A percentile compares a stretch with the other conserved stretches of the same genome.
Evolutionary conservation across 2,888 invertebrate genomes (phyloP).

Genomic region (Agrilus cyanescens): DNA sequence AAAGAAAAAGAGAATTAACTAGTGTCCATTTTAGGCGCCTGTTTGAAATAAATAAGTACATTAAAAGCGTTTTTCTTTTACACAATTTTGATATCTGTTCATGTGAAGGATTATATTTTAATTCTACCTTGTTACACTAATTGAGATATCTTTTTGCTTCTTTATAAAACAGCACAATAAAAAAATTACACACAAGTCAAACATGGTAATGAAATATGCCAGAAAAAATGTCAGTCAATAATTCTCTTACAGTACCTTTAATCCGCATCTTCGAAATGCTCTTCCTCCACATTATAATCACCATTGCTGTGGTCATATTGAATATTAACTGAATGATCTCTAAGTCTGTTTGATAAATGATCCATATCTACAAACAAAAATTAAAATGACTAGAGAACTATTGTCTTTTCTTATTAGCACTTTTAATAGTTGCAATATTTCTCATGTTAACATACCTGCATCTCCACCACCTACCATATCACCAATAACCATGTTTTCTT

Average conservation of each 20-base stretch:
- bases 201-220: background rate
- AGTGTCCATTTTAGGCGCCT: no score
- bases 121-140: background rate
- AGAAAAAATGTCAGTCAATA: conserved; percentile 1
- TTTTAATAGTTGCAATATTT: background rate
- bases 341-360: conserved; percentile 30
- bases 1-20: no score
- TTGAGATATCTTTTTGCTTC: background rate
- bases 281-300: conserved; percentile 36
- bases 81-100: no score
- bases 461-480: conserved; percentile 13
- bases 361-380: conserved; percentile 21
- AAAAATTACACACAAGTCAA: background rate
- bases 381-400: background rate
- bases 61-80: no score
- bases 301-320: conserved; percentile 26
- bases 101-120: background rate
- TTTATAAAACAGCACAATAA: no score
- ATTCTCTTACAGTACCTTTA: conserved; percentile 20
- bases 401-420: background rate
- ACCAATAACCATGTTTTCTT: conserved; percentile 27
- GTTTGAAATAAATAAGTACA: no score
- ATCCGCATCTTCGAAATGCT: conserved; percentile 49
- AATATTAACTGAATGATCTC: conserved; percentile 31
- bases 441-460: conserved; percentile 10